These are phyloP conservation scores for Lissonota sp. DNA, from an alignment of 2,888 invertebrate species.

Conservation along the genomic window DNA sequence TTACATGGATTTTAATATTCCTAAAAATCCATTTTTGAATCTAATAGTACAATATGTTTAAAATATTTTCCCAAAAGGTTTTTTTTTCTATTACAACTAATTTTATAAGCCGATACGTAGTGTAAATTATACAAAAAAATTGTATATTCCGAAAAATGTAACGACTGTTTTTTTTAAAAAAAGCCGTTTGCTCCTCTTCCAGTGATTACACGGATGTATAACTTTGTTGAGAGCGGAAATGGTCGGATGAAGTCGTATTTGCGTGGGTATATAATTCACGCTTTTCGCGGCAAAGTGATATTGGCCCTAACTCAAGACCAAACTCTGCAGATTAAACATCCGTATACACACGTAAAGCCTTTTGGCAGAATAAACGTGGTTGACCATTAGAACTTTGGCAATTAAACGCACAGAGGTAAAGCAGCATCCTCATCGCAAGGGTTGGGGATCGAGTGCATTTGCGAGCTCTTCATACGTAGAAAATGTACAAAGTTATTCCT, in stretches of 20 bases:
- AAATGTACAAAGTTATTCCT: constrained; percentile 16
- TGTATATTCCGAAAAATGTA: no score
- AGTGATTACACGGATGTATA: constrained; percentile 67
- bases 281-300: constrained; percentile 46
- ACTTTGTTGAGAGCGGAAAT: neutral
- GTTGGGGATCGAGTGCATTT: constrained; percentile 7
- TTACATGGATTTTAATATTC: no score
- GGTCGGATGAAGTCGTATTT: no score
- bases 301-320: constrained; percentile 41
- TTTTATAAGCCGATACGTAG: no score
- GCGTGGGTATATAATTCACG: neutral
- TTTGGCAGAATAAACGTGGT: constrained; percentile 22
- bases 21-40: no score
- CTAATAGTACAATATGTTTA: no score
- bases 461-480: neutral
- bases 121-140: no score
- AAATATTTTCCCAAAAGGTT: no score
- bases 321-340: constrained; percentile 34
- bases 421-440: neutral
- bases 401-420: constrained; percentile 48
- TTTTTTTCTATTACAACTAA: no score
- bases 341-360: neutral
- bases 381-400: constrained; percentile 52
- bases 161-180: no score
- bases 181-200: constrained; percentile 22